Evolutionary conservation across 2,888 invertebrate genomes (phyloP), one percentile per base, ranked within the genome.

Genomic region (Patella depressa): DNA sequence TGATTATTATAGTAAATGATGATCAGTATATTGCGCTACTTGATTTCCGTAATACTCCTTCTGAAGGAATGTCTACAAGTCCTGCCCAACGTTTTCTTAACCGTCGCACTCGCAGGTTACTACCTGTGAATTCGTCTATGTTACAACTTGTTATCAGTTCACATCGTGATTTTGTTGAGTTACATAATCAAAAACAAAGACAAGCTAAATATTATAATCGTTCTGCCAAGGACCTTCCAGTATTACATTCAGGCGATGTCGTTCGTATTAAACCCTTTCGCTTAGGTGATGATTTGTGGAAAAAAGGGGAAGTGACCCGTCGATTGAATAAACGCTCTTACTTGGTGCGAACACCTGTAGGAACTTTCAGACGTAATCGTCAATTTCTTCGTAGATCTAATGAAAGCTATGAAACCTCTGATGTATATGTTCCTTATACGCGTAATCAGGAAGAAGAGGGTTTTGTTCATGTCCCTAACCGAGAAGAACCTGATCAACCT

Each of bases 1-100:
- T 15, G 79, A 79, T 53, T 79, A 79, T 57, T 79, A 57, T 55
- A 77, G 76, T 53, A 71, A 15, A 53, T 45, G 71, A n/a, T 71
- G 71, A 71, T 53, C 19, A 29, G 1, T 71, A 71, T 53, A n/a
- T 69, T 24, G 71, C 76, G 1, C 24, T 76, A 54, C 29, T 76
- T n/a, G 76, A 76, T n/a, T 72, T 45, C 19, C 17, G 76, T 4
- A 76, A 76, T 55, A 76, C 76, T 12, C 76, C 76, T 71, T 29
- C 19, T 53, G 14, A 71, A 19, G 69, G 69, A 34, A 15, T 71
- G 34, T n/a, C 19, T 29, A 34, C 73, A 14, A 78, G 73, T 53
- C 79, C 76, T 4, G 73, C 57, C 2, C 78, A 78, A 70, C 72
- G 29, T 2, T 69, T 76, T 53, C n/a, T 81, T 11, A 71, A 76